Percentiles rank a stretch among this genome's conserved stretches.
Evolutionary conservation across 1,140 invertebrate genomes (phyloP).

Genomic region (Melanaphis sacchari): DNA sequence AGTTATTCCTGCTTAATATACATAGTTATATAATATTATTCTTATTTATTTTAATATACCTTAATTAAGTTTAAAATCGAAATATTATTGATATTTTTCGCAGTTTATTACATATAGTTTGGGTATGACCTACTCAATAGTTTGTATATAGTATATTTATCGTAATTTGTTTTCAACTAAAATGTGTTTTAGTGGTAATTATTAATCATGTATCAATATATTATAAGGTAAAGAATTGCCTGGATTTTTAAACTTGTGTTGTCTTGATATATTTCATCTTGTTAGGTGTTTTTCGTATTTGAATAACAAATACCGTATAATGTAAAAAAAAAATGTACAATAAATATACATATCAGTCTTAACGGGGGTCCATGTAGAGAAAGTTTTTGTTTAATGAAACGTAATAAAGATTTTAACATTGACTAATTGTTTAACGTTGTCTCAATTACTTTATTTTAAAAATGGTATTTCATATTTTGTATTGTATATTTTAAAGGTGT

Average conservation of each 20-base stretch:
- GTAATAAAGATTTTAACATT: slow-evolving; percentile 50
- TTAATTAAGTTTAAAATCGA: too few species aligned
- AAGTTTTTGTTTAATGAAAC: slow-evolving; percentile 41
- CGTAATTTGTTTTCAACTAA: not conserved
- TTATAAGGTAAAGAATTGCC: not conserved
- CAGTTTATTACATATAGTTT: not conserved
- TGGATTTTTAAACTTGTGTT: not conserved
- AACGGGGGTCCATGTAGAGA: slow-evolving; percentile 14
- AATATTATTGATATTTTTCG: not conserved
- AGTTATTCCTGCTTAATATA: not conserved
- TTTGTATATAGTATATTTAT: not conserved
- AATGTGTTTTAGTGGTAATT: not conserved
- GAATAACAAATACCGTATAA: slow-evolving; percentile 23
- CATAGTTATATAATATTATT: not conserved
- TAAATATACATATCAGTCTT: slow-evolving; percentile 25
- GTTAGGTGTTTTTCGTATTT: slow-evolving; percentile 34
- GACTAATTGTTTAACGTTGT: slow-evolving; percentile 31
- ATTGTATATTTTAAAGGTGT: not conserved
- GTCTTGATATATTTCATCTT: slow-evolving; percentile 45
- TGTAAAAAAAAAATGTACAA: not conserved
- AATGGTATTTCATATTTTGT: not conserved
- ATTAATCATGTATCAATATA: not conserved
- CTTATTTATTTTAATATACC: too few species aligned
- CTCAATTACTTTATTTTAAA: not conserved
- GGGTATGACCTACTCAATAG: not conserved